phyloP scores from a whole-genome alignment of 2,888 invertebrate genomes.

The Ernsta delagoae region DNA sequence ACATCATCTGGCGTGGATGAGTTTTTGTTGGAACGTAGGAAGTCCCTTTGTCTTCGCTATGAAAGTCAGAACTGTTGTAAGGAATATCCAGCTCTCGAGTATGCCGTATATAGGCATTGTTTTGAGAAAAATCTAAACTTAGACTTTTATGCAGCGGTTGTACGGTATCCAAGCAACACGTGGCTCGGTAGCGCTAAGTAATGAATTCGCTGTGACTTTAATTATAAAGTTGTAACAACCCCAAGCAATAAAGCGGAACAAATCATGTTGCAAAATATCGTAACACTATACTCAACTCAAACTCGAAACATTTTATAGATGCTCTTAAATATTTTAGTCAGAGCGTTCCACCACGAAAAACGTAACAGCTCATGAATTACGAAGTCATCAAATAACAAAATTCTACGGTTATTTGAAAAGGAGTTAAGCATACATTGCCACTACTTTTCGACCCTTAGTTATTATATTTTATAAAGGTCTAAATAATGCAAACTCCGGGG shows the following conservation, averaged over 20 bases:
- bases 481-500: constrained; percentile 53
- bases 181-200: constrained; percentile 67
- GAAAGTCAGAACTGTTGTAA: constrained; percentile 82
- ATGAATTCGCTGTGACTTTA: constrained; percentile 65
- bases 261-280: constrained; percentile 56
- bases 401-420: constrained; percentile 55
- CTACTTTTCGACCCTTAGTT: constrained; percentile 52
- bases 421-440: constrained; percentile 57
- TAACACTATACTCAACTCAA: constrained; percentile 48
- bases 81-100: constrained; percentile 68
- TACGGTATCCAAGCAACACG: constrained; percentile 68
- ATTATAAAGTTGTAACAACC: constrained; percentile 66
- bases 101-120: constrained; percentile 73
- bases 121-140: constrained; percentile 73
- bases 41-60: constrained; percentile 79
- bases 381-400: constrained; percentile 53
- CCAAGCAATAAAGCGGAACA: constrained; percentile 57
- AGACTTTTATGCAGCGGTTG: constrained; percentile 61
- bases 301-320: constrained; percentile 54
- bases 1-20: constrained; percentile 82
- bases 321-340: constrained; percentile 50
- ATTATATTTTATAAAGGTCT: constrained; percentile 52
- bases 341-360: constrained; percentile 53
- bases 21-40: constrained; percentile 82
- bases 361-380: constrained; percentile 64